Evolutionary conservation across 2,113 vertebrate genomes (phyloP).

Genomic region (Rousettus leschenaultii): DNA sequence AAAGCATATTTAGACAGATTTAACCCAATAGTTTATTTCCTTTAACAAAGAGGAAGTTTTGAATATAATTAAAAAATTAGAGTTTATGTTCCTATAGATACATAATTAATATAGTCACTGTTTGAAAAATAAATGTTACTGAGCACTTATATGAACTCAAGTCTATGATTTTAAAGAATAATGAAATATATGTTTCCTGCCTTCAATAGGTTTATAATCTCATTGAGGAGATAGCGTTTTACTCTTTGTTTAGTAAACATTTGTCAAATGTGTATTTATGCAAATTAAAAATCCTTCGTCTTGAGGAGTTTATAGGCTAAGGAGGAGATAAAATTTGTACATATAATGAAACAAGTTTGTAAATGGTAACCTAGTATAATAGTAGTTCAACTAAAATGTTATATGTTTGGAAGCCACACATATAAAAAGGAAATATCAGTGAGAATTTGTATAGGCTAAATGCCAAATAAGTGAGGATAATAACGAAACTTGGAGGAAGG

Average conservation of each 20-base stretch:
- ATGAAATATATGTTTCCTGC: neutral
- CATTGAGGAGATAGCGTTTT: neutral
- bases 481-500: neutral
- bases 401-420: neutral
- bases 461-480: neutral
- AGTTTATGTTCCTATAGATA: neutral
- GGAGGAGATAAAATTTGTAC: neutral
- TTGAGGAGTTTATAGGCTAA: neutral
- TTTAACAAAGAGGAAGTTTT: conserved; percentile 3
- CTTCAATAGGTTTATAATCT: neutral
- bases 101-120: neutral
- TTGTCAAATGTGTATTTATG: neutral
- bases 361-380: neutral
- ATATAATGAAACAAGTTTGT: neutral
- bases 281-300: neutral
- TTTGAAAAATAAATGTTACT: neutral
- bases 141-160: neutral
- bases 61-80: conserved; percentile 61
- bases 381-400: neutral
- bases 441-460: neutral
- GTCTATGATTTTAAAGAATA: neutral
- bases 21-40: conserved; percentile 57
- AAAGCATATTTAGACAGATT: conserved; percentile 49
- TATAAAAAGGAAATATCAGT: neutral
- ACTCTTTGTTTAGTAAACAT: neutral